Evolutionary conservation across 2,888 invertebrate species (phyloP), one percentile per base, ranked within the genome.

Genomic region (Peribatodes rhomboidaria): DNA sequence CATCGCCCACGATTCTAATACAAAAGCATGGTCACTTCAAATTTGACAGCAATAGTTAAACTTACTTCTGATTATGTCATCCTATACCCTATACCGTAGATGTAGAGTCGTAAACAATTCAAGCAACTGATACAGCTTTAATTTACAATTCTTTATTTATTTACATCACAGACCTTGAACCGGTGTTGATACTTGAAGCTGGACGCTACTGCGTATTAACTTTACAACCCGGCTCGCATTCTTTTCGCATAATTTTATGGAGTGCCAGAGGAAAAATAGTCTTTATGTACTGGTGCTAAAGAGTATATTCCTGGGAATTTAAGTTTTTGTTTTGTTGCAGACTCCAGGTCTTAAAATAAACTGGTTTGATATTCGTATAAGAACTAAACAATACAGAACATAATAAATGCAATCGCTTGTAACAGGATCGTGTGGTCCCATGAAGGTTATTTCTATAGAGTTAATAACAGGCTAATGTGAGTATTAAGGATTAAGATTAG

Each of bases 91-190:
- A n/a, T n/a, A n/a, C n/a, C n/a, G n/a, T n/a, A n/a, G n/a, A n/a
- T n/a, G n/a, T n/a, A n/a, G n/a, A n/a, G n/a, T n/a, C n/a, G n/a
- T n/a, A n/a, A n/a, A n/a, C n/a, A n/a, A n/a, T n/a, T n/a, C n/a
- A n/a, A n/a, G n/a, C n/a, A 27, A 6, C 6, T 27, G 27, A 6
- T 2, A 27, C 27, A 27, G 27, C 27, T 27, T 22, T 54, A 54
- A 31, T 2, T 10, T 14, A 55, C 44, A 50, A 22, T 7, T 6
- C 49, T 41, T 42, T 22, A 10, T 7, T 16, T 7, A 11, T 61
- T 64, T 59, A 59, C 55, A 59, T 58, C 61, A 47, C 46, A 61
- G 67, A 52, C 70, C 69, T 69, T 70, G 70, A 70, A 69, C 65
- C 65, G 42, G 31, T 1, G 13, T 46, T 35, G 20, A 20, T 56